These are phyloP conservation scores for Notiomystis cincta DNA, from an alignment of 2,113 vertebrate genomes.

Conservation along the genomic window DNA sequence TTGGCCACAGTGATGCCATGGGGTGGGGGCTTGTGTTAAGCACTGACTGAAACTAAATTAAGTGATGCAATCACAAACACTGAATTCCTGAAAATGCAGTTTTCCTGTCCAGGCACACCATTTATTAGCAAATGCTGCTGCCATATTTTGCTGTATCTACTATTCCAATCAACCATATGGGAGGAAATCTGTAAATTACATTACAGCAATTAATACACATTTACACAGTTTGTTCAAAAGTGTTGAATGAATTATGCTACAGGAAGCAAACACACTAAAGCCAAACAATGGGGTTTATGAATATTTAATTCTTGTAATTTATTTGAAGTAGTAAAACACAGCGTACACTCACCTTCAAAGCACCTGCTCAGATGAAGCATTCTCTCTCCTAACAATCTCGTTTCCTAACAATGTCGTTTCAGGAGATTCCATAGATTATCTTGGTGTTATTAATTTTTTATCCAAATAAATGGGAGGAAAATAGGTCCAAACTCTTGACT, in stretches of 20 bases:
- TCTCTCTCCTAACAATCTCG: not conserved
- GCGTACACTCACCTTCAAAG: conserved; percentile 21
- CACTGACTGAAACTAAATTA: not conserved
- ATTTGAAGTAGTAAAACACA: conserved; percentile 19
- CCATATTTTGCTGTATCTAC: not conserved
- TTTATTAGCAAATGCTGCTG: not conserved
- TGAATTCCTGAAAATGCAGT: not conserved
- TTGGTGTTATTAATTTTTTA: conserved; percentile 15
- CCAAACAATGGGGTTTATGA: conserved; percentile 42
- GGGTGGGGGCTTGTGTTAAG: fast-evolving
- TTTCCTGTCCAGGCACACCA: not conserved
- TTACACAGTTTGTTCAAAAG: conserved; percentile 21
- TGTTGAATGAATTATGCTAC: conserved; percentile 41
- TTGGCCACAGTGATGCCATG: fast-evolving
- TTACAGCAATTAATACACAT: conserved; percentile 33
- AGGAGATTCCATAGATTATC: conserved; percentile 1
- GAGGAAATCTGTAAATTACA: conserved; percentile 5
- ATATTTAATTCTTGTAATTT: conserved; percentile 48
- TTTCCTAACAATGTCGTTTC: not conserved
- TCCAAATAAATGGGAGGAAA: not conserved
- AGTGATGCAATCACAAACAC: not conserved
- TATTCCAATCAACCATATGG: not conserved
- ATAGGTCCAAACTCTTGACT: not conserved
- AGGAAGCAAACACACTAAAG: conserved; percentile 38
- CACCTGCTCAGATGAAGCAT: conserved; percentile 31